phyloP scores from a whole-genome alignment of 1,140 invertebrate species.

The Prorops nasuta region DNA sequence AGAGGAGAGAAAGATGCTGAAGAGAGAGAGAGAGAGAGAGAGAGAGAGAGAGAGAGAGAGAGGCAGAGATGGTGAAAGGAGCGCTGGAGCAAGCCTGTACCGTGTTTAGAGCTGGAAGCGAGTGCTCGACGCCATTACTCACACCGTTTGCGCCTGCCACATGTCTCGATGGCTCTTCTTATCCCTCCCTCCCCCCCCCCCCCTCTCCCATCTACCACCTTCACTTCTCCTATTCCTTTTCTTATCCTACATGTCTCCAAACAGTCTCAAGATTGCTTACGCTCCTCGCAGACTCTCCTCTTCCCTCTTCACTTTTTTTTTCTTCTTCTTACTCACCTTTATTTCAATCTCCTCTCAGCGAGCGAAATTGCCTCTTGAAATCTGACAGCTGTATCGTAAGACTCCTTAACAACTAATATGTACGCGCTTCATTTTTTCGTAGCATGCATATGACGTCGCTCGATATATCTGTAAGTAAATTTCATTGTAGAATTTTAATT shows the following conservation, averaged over 20 bases:
- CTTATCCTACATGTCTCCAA: not conserved
- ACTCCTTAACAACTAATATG: not conserved
- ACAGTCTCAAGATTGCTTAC: slow-evolving; percentile 10
- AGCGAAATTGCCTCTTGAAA: not conserved
- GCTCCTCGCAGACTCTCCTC: slow-evolving; percentile 1
- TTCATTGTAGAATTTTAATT: no score
- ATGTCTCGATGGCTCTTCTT: slow-evolving; percentile 19
- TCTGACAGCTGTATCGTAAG: no score
- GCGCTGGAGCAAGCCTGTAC: slow-evolving; percentile 20
- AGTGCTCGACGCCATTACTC: slow-evolving; percentile 45
- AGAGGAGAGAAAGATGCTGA: no score
- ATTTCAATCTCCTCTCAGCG: slow-evolving; percentile 1
- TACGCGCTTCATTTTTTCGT: not conserved
- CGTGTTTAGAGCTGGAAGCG: slow-evolving; percentile 38
- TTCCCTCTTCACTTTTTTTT: not conserved
- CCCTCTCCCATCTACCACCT: not conserved
- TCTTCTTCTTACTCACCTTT: not conserved
- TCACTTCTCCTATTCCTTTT: slow-evolving; percentile 12
- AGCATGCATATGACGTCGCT: not conserved
- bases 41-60: not conserved
- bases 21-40: slow-evolving; percentile 1
- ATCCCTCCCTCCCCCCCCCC: not conserved
- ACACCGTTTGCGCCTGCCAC: slow-evolving; percentile 47
- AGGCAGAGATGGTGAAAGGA: slow-evolving; percentile 6
- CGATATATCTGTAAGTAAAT: no score